Base-by-base conservation (phyloP, 1,140 invertebrate genomes). In the Mercenaria mercenaria region DNA sequence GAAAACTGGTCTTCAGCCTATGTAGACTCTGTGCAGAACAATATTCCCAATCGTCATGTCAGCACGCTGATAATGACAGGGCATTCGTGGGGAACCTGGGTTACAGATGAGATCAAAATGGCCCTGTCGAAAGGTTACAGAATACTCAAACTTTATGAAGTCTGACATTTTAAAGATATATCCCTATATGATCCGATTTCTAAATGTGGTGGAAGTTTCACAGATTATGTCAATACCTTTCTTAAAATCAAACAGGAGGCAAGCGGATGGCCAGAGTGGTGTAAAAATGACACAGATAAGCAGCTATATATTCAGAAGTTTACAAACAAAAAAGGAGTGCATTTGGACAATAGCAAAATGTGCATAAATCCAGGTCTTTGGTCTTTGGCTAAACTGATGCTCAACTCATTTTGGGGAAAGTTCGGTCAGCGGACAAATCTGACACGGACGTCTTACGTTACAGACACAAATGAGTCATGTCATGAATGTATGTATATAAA, bases 271-370 rank as follows among this genome's bases (percentile, higher is more conserved):
- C n/a, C n/a, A n/a, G n/a, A n/a, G n/a, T n/a, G n/a, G n/a, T n/a
- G n/a, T n/a, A n/a, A n/a, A n/a, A n/a, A 91, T 89, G 89, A 90
- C 13, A 29, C 11, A 43, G 84, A 87, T 26, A 90, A 56, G 56
- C 26, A n/a, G 11, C 18, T 64, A 93, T 96, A 96, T 67, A 92
- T 96, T 59, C n/a, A 61, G 59, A 56, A 37, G 32, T 59, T 37
- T 41, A 32, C 29, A 26, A 20, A 23, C 32, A 67, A 90, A 23
- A 93, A 96, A 92, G 94, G 94, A n/a, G 87, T 96, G 41, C 47
- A 74, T 34, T 77, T 96, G 20, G 94, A 96, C 39, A 39, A 29
- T 11, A 64, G 91, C 26, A 92, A 93, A 64, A 96, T 96, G 61
- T 79, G 47, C 32, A 91, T 93, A 80, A 96, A 96, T 88, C 91